These are phyloP conservation scores for Hucho hucho DNA, from an alignment of 2,113 vertebrate species.

Conservation along the genomic window DNA sequence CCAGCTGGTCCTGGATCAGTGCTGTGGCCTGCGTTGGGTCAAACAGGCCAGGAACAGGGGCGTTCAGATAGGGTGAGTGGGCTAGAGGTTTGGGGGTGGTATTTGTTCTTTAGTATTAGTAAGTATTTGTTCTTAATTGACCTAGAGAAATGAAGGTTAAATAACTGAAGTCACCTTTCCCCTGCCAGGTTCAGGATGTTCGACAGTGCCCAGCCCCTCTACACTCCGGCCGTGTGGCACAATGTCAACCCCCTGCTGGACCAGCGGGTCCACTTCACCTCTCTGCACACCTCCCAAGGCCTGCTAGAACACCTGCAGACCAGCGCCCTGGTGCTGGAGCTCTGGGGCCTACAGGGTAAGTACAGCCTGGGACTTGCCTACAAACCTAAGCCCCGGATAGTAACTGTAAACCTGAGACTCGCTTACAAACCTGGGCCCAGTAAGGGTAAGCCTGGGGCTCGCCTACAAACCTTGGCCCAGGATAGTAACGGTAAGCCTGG, in stretches of 20 bases:
- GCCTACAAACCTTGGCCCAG: too few relatives aligned
- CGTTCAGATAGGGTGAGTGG: constrained; percentile 80
- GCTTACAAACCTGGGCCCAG: neutral
- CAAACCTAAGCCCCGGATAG: neutral
- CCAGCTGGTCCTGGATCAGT: constrained; percentile 77
- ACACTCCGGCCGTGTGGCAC: constrained; percentile 82
- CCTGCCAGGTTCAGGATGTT: constrained; percentile 79
- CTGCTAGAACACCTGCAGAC: constrained; percentile 84
- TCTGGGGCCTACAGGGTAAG: constrained; percentile 86
- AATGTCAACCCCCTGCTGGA: constrained; percentile 78
- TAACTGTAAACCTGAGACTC: neutral
- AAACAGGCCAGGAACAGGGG: constrained; percentile 75
- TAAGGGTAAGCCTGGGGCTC: too few relatives aligned
- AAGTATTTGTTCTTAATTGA: neutral
- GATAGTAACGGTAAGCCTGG: too few relatives aligned
- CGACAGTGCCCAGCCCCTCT: constrained; percentile 72
- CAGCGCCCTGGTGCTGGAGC: constrained; percentile 84
- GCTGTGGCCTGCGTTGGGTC: constrained; percentile 83
- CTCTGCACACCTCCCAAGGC: constrained; percentile 71
- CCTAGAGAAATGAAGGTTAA: too few relatives aligned
- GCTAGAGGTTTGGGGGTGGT: neutral
- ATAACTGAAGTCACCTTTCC: neutral
- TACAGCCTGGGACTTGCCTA: constrained; percentile 43
- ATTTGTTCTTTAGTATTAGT: neutral
- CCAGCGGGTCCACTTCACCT: constrained; percentile 76